Conservation (phyloP, 2,113 vertebrate species). For the Prunella himalayana region DNA sequence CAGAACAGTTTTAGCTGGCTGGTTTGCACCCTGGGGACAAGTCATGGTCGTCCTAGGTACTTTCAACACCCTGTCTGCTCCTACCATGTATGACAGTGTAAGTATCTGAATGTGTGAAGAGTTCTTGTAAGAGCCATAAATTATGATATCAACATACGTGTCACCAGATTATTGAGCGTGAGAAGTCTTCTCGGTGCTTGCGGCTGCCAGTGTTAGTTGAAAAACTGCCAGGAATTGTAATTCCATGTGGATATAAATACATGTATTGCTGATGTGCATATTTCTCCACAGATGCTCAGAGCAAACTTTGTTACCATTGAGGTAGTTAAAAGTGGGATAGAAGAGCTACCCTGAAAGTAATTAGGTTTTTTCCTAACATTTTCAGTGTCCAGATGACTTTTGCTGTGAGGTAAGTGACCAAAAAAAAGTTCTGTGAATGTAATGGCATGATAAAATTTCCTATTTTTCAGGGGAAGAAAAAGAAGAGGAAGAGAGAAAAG, state of each 20-base stretch:
- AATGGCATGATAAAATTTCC: slow-evolving; percentile 24
- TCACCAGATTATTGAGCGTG: slow-evolving; percentile 18
- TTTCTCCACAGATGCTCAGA: not conserved
- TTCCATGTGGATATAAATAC: not conserved
- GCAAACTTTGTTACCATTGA: not conserved
- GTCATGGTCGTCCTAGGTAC: slow-evolving; percentile 13
- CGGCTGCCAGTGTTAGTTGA: not conserved
- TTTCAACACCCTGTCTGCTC: slow-evolving; percentile 80
- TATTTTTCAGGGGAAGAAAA: slow-evolving; percentile 96
- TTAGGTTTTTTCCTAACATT: not conserved
- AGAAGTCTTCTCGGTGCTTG: not conserved
- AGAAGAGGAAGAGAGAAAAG: slow-evolving; percentile 99
- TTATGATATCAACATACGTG: not conserved
- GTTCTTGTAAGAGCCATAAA: slow-evolving; percentile 18
- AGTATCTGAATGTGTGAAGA: slow-evolving; percentile 41
- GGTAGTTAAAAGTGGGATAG: not conserved
- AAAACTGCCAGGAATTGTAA: slow-evolving; percentile 6
- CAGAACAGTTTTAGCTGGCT: not conserved
- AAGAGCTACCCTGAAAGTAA: not conserved
- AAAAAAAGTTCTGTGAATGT: not conserved
- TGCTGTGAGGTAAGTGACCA: not conserved
- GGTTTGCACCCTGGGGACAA: not conserved
- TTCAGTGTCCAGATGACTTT: not conserved
- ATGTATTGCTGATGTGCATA: not conserved
- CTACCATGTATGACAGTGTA: slow-evolving; percentile 66